A percentile compares a stretch with the other conserved stretches of the same genome.
Evolutionary conservation across 1,140 invertebrate species (phyloP).

Genomic region (Phocides pigmalion): DNA sequence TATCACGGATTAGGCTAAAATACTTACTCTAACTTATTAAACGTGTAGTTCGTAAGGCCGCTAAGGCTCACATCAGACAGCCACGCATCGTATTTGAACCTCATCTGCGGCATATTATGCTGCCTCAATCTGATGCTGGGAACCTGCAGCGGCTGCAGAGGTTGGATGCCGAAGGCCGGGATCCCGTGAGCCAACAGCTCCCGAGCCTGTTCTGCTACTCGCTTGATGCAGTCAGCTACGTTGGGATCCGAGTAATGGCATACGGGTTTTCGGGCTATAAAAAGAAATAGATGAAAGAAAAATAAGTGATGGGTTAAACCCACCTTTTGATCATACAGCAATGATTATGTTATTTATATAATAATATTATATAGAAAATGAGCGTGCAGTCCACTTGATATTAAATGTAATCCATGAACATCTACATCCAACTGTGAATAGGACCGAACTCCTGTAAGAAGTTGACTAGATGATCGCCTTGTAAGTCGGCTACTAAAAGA

Average conservation of each 20-base stretch:
- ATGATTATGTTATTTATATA: too few species aligned
- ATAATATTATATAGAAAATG: too few species aligned
- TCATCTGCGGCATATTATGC: slow-evolving; percentile 65
- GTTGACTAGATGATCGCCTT: too few species aligned
- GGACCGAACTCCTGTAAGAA: too few species aligned
- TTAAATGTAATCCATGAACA: too few species aligned
- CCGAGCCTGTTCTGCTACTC: slow-evolving; percentile 77
- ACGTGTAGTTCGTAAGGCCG: slow-evolving; percentile 76
- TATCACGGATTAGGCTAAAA: not conserved
- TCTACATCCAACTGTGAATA: too few species aligned
- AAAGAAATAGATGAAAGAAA: too few species aligned
- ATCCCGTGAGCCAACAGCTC: slow-evolving; percentile 65
- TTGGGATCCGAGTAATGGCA: slow-evolving; percentile 85
- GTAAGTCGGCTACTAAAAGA: too few species aligned
- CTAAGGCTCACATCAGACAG: slow-evolving; percentile 69
- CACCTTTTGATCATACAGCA: too few species aligned
- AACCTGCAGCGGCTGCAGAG: slow-evolving; percentile 68
- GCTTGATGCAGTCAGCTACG: slow-evolving; percentile 84
- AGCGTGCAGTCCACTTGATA: too few species aligned
- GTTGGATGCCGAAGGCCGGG: slow-evolving; percentile 65
- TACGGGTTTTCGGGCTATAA: slow-evolving; percentile 62
- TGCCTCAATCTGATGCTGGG: slow-evolving; percentile 72
- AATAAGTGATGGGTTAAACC: too few species aligned
- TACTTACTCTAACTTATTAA: slow-evolving; percentile 80
- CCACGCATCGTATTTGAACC: slow-evolving; percentile 79